Conservation (phyloP, 2,113 vertebrate genomes). For the Syrmaticus mikado region DNA sequence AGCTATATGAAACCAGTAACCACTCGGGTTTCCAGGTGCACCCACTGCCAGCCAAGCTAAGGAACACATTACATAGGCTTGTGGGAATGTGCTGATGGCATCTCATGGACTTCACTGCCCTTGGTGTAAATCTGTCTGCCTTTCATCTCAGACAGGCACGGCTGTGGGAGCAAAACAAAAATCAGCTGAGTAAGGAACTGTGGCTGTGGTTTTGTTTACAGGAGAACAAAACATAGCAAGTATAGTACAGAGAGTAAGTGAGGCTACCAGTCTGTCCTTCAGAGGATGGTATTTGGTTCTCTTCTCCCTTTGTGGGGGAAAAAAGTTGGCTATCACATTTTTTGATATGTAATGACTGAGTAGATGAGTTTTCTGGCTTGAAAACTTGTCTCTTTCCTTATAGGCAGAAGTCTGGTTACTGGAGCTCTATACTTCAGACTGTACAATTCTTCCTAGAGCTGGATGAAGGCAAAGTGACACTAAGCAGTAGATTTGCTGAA, state of each 20-base stretch:
- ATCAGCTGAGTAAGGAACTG: not conserved
- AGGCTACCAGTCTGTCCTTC: not conserved
- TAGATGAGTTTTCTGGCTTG: not conserved
- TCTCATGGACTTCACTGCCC: not conserved
- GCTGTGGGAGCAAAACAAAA: not conserved
- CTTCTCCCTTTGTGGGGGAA: not conserved
- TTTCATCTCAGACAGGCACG: not conserved
- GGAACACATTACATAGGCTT: not conserved
- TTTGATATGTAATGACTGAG: not conserved
- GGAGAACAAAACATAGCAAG: not conserved
- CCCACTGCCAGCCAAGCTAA: not conserved
- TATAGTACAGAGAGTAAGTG: not conserved
- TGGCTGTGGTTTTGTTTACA: not conserved
- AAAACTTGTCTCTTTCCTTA: not conserved
- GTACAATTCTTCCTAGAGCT: not conserved
- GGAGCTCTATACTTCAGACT: not conserved
- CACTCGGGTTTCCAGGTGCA: not conserved
- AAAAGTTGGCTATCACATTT: fast-evolving
- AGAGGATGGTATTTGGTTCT: not conserved
- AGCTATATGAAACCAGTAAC: not conserved
- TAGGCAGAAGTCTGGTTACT: not conserved
- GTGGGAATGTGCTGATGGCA: not conserved
- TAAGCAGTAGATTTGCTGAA: not conserved
- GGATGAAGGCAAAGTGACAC: not conserved
- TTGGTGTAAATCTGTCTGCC: not conserved